Percentiles rank a stretch among this genome's conserved stretches.
These are phyloP conservation scores for Garrulus glandarius DNA, from an alignment of 2,797 vertebrate genomes.

Conservation along the genomic window DNA sequence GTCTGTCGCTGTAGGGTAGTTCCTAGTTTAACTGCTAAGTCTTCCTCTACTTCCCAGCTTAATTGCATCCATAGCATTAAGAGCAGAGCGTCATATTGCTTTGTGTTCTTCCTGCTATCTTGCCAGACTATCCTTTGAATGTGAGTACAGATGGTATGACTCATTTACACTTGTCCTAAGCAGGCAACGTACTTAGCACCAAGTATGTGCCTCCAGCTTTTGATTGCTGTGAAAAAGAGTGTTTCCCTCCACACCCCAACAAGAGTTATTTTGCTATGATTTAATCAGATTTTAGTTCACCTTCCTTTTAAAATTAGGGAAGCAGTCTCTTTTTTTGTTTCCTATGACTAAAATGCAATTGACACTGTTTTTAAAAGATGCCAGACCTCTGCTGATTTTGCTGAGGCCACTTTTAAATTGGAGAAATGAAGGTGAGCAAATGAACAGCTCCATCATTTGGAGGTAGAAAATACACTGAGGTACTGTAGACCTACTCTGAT, in stretches of 20 bases:
- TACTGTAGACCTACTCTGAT: not conserved
- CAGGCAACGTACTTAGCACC: slow-evolving; percentile 34
- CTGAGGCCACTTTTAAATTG: not conserved
- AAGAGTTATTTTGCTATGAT: not conserved
- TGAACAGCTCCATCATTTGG: not conserved
- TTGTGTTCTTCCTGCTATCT: slow-evolving; percentile 41
- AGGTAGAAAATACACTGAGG: not conserved
- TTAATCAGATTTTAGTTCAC: not conserved
- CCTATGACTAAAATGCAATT: not conserved
- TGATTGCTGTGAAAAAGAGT: not conserved
- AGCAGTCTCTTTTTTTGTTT: not conserved
- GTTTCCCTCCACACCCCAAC: not conserved
- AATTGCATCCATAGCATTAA: not conserved
- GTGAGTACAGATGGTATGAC: slow-evolving; percentile 47
- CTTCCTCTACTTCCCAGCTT: not conserved
- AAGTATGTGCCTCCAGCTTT: slow-evolving; percentile 22
- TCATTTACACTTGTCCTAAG: slow-evolving; percentile 55
- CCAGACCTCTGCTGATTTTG: not conserved
- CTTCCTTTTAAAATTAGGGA: not conserved
- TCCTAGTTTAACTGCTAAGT: not conserved
- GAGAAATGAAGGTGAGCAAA: not conserved
- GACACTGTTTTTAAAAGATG: not conserved
- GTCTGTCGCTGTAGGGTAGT: not conserved
- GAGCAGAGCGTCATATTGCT: not conserved
- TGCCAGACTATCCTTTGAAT: slow-evolving; percentile 46